Conservation (phyloP, 1,140 invertebrate species). For the Hyphantria cunea region DNA sequence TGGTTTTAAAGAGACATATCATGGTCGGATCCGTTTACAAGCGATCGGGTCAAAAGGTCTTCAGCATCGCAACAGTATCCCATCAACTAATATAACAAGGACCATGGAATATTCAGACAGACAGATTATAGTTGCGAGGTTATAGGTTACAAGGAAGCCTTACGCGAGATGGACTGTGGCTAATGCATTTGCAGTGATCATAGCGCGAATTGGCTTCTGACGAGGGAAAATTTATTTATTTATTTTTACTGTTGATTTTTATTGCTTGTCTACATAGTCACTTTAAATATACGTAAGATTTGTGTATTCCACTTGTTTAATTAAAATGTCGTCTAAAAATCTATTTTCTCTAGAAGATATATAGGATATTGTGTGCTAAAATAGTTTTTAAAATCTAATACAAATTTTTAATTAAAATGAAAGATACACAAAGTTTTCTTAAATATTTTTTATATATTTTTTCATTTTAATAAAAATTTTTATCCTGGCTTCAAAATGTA, state of each 20-base stretch:
- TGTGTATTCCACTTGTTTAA: too few species aligned
- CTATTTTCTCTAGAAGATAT: too few species aligned
- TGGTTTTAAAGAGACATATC: background rate
- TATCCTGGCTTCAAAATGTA: too few species aligned
- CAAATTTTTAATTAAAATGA: too few species aligned
- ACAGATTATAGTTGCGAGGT: conserved; percentile 32
- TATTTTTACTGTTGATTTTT: background rate
- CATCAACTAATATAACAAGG: conserved; percentile 31
- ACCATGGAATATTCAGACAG: conserved; percentile 36
- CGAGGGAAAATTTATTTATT: background rate
- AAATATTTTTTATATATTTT: too few species aligned
- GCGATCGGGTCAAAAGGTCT: conserved; percentile 25
- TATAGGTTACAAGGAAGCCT: conserved; percentile 24
- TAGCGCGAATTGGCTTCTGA: conserved; percentile 10
- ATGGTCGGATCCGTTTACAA: background rate
- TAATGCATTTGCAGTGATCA: conserved; percentile 30
- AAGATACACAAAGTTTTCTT: too few species aligned
- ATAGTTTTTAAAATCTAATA: too few species aligned
- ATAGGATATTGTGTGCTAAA: too few species aligned
- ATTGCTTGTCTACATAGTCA: too few species aligned
- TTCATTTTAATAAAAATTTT: too few species aligned
- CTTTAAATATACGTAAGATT: too few species aligned
- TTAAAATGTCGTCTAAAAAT: too few species aligned
- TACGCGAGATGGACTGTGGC: conserved; percentile 21
- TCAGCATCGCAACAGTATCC: conserved; percentile 21